Base-by-base conservation (phyloP, 2,797 vertebrate genomes). In the Ctenosaura bakeri region DNA sequence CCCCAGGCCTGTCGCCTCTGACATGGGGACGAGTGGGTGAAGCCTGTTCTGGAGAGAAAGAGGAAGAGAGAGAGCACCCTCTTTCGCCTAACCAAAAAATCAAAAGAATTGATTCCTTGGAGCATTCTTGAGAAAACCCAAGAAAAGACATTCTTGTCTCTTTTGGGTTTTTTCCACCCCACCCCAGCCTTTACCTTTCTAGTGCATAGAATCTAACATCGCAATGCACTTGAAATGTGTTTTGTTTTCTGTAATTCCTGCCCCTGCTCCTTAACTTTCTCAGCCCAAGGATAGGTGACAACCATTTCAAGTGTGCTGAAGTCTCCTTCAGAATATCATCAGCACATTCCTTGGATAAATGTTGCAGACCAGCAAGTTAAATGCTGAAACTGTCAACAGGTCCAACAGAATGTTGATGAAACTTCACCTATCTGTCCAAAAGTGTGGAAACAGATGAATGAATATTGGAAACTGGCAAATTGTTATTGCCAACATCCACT, bases 21-120 rank as follows among this genome's bases (percentile, higher is more conserved):
- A 90, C 71, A 56, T 35, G 16, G 71, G 79, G 85, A 69, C 79
- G 79, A 78, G 85, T 66, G n/a, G 79, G n/a, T 78, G 80, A 87
- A 29, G 82, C 46, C n/a, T 32, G 16, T 54, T 86, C 35, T 35
- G 59, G 35, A 38, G 66, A 32, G 66, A 29, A 9, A 38, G 56
- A 38, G 24, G 81, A 62, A 62, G 26, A 82, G 14, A 73, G 50
- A 42, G 74, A 35, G 76, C 18, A 64, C 20, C 26, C 26, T 79
- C 62, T 13, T 82, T 59, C 14, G 59, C 42, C 71, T 66, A 56
- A 71, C 80, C 71, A 42, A 73, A 79, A 26, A 69, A 69, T 87
- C 89, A 90, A 87, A 90, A 50, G 71, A 77, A 83, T 78, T 78
- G 74, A 69, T 83, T 77, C 38, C 46, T 54, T 18, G 9, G 66